These are phyloP conservation scores for Thalassarche chlororhynchos DNA, from an alignment of 2,113 vertebrate species.

Conservation along the genomic window DNA sequence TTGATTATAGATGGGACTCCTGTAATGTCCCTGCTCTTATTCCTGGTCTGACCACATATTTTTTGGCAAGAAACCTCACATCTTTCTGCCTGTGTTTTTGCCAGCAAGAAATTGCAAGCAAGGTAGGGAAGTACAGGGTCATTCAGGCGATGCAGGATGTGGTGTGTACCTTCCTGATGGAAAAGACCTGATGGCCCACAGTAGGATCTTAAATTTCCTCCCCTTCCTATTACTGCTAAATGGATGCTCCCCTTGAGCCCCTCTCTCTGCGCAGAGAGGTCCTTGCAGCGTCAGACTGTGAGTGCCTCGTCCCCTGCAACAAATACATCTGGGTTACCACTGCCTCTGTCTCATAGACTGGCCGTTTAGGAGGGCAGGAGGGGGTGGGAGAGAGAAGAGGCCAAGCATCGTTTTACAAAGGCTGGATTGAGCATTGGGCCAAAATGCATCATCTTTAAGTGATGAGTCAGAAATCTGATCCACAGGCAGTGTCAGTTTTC, in stretches of 20 bases:
- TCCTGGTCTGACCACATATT: neutral
- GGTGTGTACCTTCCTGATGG: neutral
- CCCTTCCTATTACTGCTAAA: neutral
- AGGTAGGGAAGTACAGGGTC: neutral
- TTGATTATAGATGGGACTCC: neutral
- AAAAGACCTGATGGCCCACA: neutral
- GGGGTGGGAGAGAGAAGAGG: neutral
- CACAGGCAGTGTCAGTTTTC: neutral
- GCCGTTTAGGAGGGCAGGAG: neutral
- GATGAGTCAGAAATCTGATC: conserved; percentile 31
- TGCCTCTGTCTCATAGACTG: neutral
- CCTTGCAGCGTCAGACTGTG: neutral
- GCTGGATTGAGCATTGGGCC: neutral
- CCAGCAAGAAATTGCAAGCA: neutral
- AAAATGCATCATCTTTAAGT: neutral
- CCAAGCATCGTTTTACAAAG: neutral
- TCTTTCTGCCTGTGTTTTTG: neutral
- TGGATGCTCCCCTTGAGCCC: neutral
- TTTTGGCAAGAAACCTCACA: neutral
- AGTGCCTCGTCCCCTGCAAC: neutral
- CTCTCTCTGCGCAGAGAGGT: neutral
- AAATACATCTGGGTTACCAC: neutral
- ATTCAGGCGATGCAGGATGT: neutral
- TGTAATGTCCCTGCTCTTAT: neutral
- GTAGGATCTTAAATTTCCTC: neutral